Evolutionary conservation across 2,888 invertebrate genomes (phyloP), one percentile per base, ranked within the genome.

Genomic region (Chelonus formosanus): DNA sequence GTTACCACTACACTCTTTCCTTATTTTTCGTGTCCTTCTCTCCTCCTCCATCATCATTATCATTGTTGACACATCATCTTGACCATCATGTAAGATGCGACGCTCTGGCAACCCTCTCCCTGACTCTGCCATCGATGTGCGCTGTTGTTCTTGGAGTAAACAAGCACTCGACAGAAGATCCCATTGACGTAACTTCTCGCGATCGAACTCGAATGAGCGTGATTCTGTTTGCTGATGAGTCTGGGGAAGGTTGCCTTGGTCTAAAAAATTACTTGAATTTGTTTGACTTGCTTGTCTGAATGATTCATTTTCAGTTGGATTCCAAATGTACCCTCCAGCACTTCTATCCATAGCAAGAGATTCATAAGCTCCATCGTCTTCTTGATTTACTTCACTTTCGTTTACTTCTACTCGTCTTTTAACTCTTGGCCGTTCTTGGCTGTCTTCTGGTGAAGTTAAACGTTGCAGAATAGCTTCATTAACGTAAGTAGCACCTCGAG

Each of bases 101-200:
- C 69, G 68, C 65, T 73, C 76, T 72, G 78, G 79, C 80, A 79
- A 78, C 75, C 78, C 79, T 78, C 78, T 77, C 74, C 77, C 78
- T 73, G 76, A 78, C 71, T 86, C 86, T 74, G 85, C 90, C 88
- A 90, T 89, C 75, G 91, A 86, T 72, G 90, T 75, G 68, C 80
- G 81, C 71, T 82, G 81, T 78, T 82, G 83, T 74, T 83, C 82
- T 79, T 83, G 82, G 76, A 83, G 80, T 65, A 82, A 82, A 79
- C 83, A 84, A 70, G 83, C 94, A 86, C 94, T 94, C 68, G 94
- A 94, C 90, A 94, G 89, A 77, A 94, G 88, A 85, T 94, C 94
- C 94, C 94, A 94, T 80, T 94, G 94, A 61, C 94, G 88, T 75
- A 94, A 88, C 75, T 92, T 94, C 85, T 94, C 94, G 76, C 94